Evolutionary conservation across 2,113 vertebrate species (phyloP), one percentile per base, ranked within the genome.

Genomic region (Scolopax mira): DNA sequence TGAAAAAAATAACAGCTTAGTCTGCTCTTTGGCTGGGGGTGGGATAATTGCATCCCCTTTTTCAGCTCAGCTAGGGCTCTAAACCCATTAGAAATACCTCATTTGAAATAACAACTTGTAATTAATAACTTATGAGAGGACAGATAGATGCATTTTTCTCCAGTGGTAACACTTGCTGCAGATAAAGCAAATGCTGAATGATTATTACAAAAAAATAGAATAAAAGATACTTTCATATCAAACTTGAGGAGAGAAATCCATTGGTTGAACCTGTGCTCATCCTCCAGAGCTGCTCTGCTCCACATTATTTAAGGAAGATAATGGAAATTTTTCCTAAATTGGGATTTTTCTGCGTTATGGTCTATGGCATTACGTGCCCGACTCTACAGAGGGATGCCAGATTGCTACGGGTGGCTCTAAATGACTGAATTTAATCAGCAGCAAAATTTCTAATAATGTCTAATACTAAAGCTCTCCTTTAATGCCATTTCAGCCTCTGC

Each of bases 91-190:
- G 41, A 42, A 42, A 42, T 69, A 62, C 85, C 95, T 95, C 91
- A 70, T 86, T 96, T 90, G 70, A 69, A 70, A 71, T 71, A 85
- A 89, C 80, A 84, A 64, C 61, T 93, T 77, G 65, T 94, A 83
- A 64, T 93, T 95, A 79, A 86, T 78, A 79, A 88, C 84, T 85
- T 78, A 35, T 21, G 77, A 71, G 73, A 35, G 67, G 90, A 61
- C 46, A 86, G 83, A 49, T 27, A 86, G 79, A 67, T 70, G 78
- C 33, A 8, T 91, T 89, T 83, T 79, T 69, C 70, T 85, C 39
- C 62, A 79, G 48, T 31, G 37, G 25, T 21, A 65, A 66, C 46
- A 12, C 46, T 95, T 64, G 35, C 65, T 81, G 73, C 37, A 52
- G 49, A 55, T n/a, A 75, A 57, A 64, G 55, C 9, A 21, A n/a